Evolutionary conservation across 2,113 vertebrate species (phyloP).

Genomic region (Cephalopterus ornatus): DNA sequence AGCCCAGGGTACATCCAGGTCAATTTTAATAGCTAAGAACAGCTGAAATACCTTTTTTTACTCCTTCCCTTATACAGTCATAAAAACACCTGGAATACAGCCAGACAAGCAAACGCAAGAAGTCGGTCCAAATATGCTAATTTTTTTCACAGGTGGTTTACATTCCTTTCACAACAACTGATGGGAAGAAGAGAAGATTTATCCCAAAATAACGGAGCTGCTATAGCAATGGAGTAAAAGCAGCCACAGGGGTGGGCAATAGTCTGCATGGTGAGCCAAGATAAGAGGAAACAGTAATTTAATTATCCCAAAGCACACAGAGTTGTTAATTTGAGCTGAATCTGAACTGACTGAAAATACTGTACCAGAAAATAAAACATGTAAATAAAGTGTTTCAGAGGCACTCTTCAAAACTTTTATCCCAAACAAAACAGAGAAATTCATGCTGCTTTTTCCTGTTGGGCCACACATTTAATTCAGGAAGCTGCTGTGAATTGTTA

Average conservation of each 20-base stretch:
- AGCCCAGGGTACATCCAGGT: background rate
- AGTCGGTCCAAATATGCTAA: constrained; percentile 35
- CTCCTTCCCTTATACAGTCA: background rate
- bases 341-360: constrained; percentile 62
- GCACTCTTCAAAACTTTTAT: constrained; percentile 40
- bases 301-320: constrained; percentile 76
- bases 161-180: constrained; percentile 49
- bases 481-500: background rate
- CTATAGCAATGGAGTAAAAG: constrained; percentile 25
- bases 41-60: constrained; percentile 29
- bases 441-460: constrained; percentile 17
- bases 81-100: constrained; percentile 31
- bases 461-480: constrained; percentile 9
- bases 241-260: constrained; percentile 47
- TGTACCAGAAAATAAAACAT: constrained; percentile 49
- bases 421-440: constrained; percentile 15
- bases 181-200: constrained; percentile 47
- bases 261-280: constrained; percentile 64
- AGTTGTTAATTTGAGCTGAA: constrained; percentile 64
- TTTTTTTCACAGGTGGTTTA: constrained; percentile 55
- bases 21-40: constrained; percentile 18
- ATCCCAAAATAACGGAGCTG: constrained; percentile 32
- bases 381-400: constrained; percentile 41
- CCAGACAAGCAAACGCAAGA: constrained; percentile 19
- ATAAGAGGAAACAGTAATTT: constrained; percentile 80